Percentiles rank a stretch among this genome's conserved stretches.
phyloP scores from a whole-genome alignment of 2,797 vertebrate genomes.

The Nyctibius grandis region DNA sequence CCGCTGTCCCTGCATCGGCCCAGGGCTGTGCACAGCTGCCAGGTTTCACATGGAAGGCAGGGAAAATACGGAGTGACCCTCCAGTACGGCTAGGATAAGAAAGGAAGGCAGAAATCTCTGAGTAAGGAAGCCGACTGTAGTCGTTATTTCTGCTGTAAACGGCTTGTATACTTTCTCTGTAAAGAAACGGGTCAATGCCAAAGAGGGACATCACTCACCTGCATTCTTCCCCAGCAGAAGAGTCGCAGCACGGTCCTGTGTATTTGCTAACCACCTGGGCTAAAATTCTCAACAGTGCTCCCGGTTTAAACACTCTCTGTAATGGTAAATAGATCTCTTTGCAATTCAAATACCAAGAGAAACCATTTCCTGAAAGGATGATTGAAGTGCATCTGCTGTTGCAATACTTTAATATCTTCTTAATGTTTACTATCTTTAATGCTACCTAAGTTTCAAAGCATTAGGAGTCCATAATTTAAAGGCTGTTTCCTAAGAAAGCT shows the following conservation, averaged over 20 bases:
- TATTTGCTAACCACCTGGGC: not conserved
- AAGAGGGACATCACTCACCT: not conserved
- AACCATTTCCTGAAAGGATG: not conserved
- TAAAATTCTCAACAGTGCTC: not conserved
- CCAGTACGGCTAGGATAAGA: not conserved
- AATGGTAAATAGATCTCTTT: not conserved
- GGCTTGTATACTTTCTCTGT: accelerated
- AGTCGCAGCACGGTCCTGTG: not conserved
- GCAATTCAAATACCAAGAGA: not conserved
- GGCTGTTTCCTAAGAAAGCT: not conserved
- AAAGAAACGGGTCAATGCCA: accelerated
- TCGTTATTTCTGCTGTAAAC: accelerated
- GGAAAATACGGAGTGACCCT: accelerated
- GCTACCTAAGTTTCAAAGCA: not conserved
- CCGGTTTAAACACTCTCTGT: not conserved
- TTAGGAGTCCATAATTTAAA: not conserved
- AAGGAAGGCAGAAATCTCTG: not conserved
- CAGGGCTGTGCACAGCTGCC: accelerated
- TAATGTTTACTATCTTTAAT: not conserved
- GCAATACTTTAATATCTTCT: not conserved
- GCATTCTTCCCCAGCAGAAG: not conserved
- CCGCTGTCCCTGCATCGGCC: not conserved
- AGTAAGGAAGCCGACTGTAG: not conserved
- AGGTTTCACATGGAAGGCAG: not conserved
- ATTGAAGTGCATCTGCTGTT: not conserved